Conservation (phyloP, 2,113 vertebrate genomes). For the Cynopterus brachyotis region DNA sequence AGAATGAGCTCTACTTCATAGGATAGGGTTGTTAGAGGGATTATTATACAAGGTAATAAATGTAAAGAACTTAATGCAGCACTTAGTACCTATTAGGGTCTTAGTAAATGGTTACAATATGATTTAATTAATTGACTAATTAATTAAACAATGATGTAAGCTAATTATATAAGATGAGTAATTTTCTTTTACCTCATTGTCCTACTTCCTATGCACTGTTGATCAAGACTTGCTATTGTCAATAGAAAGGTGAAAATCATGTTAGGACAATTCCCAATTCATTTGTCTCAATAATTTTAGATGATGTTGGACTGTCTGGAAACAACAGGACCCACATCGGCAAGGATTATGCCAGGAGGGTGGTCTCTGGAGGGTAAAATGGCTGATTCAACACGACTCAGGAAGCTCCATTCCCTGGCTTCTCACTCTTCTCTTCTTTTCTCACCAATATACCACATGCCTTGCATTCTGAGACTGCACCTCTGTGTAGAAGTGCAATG, state of each 20-base stretch:
- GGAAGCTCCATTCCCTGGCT: not conserved
- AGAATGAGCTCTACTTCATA: not conserved
- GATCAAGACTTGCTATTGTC: not conserved
- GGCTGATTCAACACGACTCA: rapidly evolving
- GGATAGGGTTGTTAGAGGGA: not conserved
- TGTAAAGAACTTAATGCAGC: not conserved
- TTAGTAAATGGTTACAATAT: not conserved
- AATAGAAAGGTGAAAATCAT: not conserved
- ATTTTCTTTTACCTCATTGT: not conserved
- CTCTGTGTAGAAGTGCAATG: not conserved
- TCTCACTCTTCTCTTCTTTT: not conserved
- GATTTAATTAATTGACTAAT: not conserved
- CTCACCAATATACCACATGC: not conserved
- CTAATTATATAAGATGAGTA: not conserved
- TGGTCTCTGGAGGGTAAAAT: not conserved
- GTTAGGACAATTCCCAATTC: not conserved
- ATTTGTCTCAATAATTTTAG: not conserved
- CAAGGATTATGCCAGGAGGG: not conserved
- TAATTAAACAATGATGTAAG: not conserved
- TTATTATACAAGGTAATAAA: not conserved
- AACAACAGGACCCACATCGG: not conserved
- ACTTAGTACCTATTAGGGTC: not conserved
- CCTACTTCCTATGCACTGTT: not conserved
- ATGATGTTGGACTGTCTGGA: not conserved
- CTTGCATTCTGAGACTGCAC: not conserved